Base-by-base conservation (phyloP, 2,113 vertebrate species). In the Brachyhypopomus occidentalis region DNA sequence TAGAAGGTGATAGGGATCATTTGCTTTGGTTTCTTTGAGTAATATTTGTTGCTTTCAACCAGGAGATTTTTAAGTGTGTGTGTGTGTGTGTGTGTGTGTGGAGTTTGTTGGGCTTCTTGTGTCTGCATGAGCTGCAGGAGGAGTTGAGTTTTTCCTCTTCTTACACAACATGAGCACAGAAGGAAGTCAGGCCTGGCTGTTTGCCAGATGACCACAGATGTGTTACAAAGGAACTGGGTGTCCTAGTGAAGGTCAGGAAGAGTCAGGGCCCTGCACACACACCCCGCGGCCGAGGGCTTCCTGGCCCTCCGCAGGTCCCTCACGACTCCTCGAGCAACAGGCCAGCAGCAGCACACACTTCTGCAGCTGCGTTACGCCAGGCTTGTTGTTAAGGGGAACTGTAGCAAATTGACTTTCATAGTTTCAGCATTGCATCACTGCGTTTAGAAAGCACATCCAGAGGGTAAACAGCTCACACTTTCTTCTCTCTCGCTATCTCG, bases 101-200 rank as follows among this genome's bases (percentile, higher is more conserved):
- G 45, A 2, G 2, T 11, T 14, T 12, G 45, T 14, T 52, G 12
- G 5, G 30, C 6, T 22, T 55, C 11, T 75, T 0, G 38, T 4
- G 63, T 56, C 64, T 0, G 23, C 17, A 59, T 5, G 23, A 27
- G 14, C 52, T 11, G 34, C 52, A 41, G 52, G 64, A 58, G 17
- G 36, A 23, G 55, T 59, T 70, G 20, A n/a, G 12, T 30, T 22
- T 67, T 69, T 69, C 52, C 55, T 71, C 45, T 34, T 69, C 64
- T 79, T 71, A n/a, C 77, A 41, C 64, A 78, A 71, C 56, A 20
- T 19, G 1, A 79, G 23, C 30, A 3, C 67, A 38, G 60, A 38
- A 8, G 59, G 79, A 80, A 80, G 71, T 67, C 22, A 34, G 41
- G 22, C 30, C 22, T 55, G 71, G 45, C 52, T 12, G 30, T 11